A percentile compares a stretch with the other conserved stretches of the same genome.
phyloP scores from a whole-genome alignment of 2,888 invertebrate genomes.

The Diaperis boleti region DNA sequence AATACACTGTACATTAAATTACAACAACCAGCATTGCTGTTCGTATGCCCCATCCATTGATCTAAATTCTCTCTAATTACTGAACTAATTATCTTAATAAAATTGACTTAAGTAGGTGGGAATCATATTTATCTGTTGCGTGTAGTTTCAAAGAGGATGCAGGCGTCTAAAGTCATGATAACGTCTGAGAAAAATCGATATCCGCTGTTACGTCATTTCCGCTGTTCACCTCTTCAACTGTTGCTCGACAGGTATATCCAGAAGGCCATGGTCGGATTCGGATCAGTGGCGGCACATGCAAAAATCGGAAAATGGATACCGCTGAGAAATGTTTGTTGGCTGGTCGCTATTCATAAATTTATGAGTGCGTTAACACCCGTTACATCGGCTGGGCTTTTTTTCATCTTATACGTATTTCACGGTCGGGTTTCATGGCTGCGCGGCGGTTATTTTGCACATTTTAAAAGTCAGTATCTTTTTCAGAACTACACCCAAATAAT shows the following conservation, averaged over 20 bases:
- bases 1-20: too few relatives aligned
- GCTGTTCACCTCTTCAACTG: conserved; percentile 46
- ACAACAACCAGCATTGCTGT: too few relatives aligned
- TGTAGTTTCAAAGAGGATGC: conserved; percentile 35
- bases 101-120: conserved; percentile 39
- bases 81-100: conserved; percentile 38
- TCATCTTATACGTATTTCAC: conserved; percentile 17
- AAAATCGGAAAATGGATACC: conserved; percentile 45
- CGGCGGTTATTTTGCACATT: conserved; percentile 4
- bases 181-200: conserved; percentile 48
- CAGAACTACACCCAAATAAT: neutral
- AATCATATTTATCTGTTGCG: conserved; percentile 37
- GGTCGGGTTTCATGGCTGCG: conserved; percentile 18
- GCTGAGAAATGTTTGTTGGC: conserved; percentile 42
- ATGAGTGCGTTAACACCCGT: conserved; percentile 30
- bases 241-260: conserved; percentile 53
- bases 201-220: conserved; percentile 56
- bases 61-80: conserved; percentile 38
- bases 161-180: conserved; percentile 42
- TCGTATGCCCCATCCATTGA: conserved; percentile 23
- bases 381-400: conserved; percentile 12
- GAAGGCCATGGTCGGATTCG: conserved; percentile 48
- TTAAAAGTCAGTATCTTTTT: conserved; percentile 10
- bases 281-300: conserved; percentile 48
- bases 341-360: conserved; percentile 22